These are phyloP conservation scores for Stegodyphus mimosarum DNA, from an alignment of 1,140 invertebrate genomes.

Conservation along the genomic window DNA sequence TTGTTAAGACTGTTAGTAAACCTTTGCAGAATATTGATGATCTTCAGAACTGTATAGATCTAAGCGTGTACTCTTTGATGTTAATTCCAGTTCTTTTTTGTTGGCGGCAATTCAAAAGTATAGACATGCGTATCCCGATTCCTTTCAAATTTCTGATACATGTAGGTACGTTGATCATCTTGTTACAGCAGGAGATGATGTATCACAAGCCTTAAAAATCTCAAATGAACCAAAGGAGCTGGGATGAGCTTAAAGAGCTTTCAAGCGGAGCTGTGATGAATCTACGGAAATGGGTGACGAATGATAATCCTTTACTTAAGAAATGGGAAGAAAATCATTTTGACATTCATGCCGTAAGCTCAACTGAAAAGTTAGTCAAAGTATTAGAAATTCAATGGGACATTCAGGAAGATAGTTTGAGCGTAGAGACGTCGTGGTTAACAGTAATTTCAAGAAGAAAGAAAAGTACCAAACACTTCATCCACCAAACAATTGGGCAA, in stretches of 20 bases:
- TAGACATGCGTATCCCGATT: neutral
- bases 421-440: neutral
- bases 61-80: slow-evolving; percentile 17
- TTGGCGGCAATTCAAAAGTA: slow-evolving; percentile 5
- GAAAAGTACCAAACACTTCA: neutral
- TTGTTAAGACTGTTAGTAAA: neutral
- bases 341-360: neutral
- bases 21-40: neutral
- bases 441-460: neutral
- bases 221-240: neutral
- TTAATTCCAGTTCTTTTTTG: slow-evolving; percentile 9
- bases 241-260: neutral
- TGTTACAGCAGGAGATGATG: neutral
- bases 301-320: neutral
- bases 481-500: neutral
- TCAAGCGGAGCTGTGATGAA: neutral
- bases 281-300: slow-evolving; percentile 6
- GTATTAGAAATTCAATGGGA: neutral
- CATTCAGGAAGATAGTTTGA: neutral
- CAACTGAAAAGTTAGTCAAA: neutral
- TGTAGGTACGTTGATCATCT: slow-evolving; percentile 17
- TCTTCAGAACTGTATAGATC: neutral
- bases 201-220: neutral
- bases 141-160: neutral
- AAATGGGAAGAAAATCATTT: neutral